These are phyloP conservation scores for Caenorhabditis sp. DNA, from an alignment of 2,888 invertebrate genomes.

Conservation along the genomic window DNA sequence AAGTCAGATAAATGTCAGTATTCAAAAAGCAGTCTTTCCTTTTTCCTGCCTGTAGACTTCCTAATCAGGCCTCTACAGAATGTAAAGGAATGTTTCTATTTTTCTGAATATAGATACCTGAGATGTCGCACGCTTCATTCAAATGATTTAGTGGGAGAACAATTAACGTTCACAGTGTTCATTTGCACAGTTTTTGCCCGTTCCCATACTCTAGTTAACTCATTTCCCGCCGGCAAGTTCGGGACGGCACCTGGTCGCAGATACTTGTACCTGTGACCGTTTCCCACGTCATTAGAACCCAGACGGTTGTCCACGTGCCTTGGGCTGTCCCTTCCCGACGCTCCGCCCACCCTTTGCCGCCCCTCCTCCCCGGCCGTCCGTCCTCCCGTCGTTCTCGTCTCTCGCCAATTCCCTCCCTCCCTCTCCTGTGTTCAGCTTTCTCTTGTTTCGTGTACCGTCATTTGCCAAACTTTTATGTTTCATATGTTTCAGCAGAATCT, in stretches of 20 bases:
- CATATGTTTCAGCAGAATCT: constrained; percentile 20
- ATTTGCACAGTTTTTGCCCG: too few relatives aligned
- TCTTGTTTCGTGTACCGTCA: constrained; percentile 23
- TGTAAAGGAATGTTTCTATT: too few relatives aligned
- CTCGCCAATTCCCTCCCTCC: constrained; percentile 4
- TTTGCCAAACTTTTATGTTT: not conserved
- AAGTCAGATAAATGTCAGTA: too few relatives aligned
- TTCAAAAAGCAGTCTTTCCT: too few relatives aligned
- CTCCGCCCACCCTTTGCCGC: constrained; percentile 30
- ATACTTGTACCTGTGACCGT: constrained; percentile 1
- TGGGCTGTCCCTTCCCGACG: constrained; percentile 3
- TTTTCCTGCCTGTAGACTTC: too few relatives aligned
- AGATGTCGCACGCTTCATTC: too few relatives aligned
- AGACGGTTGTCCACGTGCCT: constrained; percentile 41
- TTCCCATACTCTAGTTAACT: too few relatives aligned
- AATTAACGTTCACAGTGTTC: too few relatives aligned
- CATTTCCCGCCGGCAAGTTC: not conserved
- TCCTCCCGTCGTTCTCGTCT: constrained; percentile 45
- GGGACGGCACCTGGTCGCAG: constrained; percentile 3
- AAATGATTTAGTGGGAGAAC: too few relatives aligned
- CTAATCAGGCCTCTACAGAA: too few relatives aligned
- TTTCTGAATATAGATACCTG: too few relatives aligned
- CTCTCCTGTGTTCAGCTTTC: constrained; percentile 26
- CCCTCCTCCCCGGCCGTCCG: constrained; percentile 37
- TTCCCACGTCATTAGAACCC: constrained; percentile 49